Base-by-base conservation (phyloP, 2,888 invertebrate species). In the Drosophila siamana region DNA sequence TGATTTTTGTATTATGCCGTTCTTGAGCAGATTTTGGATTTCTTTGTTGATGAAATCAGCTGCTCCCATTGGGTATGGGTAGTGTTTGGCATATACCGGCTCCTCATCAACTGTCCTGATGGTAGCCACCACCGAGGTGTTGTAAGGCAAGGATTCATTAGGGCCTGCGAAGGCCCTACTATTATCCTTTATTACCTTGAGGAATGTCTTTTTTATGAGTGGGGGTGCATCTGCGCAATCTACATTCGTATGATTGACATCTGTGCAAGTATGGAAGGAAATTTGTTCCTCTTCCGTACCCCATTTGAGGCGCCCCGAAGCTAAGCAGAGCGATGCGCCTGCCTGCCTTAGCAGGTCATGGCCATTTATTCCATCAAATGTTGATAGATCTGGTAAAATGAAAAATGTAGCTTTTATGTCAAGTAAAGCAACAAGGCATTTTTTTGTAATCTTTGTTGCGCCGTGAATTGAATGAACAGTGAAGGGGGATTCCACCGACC, bases 101-200 rank as follows among this genome's bases (percentile, higher is more conserved):
- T 43, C 2, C 1, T 43, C 11, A 24, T 22, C 24, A 1, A 4
- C 11, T 24, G 43, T 43, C 11, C 43, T 19, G 22, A 43, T 24
- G 11, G 19, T 22, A 11, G 43, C 43, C 11, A 43, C 43, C 8
- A 22, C 24, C 24, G n/a, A 22, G 2, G 43, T 43, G 4, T 43
- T 47, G 28, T 41, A 52, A 11, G 33, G 54, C 33, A 55, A 22
- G 0, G 44, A 19, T 22, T 55, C 33, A 24, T 55, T 52, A 7
- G 40, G n/a, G 24, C 36, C 55, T 22, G 43, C 43, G 19, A 54
- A 54, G 4, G 6, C 15, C 15, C 5, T 51, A 9, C 41, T 52
- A n/a, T 16, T 41, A 16, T 8, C 0, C 6, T 0, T 22, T 11
- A 43, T 4, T 11, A 43, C 22, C 9, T 55, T 55, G 0, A 30